These are phyloP conservation scores for Semnopithecus entellus DNA, from an alignment of 2,113 vertebrate genomes.

Conservation along the genomic window DNA sequence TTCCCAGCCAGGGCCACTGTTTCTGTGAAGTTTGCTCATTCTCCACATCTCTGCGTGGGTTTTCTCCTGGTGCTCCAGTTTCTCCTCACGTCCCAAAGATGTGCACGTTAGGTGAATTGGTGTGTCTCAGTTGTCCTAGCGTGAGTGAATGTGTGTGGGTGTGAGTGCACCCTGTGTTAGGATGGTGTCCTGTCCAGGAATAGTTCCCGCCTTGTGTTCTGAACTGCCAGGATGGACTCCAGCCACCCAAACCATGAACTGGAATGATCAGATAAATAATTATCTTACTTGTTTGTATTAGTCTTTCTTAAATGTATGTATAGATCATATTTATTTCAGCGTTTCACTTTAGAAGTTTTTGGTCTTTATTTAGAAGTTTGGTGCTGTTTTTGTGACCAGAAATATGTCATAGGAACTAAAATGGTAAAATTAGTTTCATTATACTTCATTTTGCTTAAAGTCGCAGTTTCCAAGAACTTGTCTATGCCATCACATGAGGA, in stretches of 20 bases:
- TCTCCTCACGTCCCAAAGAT: not conserved
- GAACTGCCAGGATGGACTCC: not conserved
- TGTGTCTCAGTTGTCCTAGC: not conserved
- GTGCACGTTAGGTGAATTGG: not conserved
- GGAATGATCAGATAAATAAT: not conserved
- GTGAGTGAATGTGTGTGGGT: not conserved
- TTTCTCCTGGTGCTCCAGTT: not conserved
- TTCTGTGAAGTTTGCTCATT: not conserved
- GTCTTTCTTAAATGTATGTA: not conserved
- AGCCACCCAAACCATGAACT: not conserved
- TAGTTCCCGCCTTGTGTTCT: not conserved
- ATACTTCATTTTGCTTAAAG: not conserved
- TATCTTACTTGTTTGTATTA: not conserved
- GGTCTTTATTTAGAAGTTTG: not conserved
- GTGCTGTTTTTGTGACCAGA: not conserved
- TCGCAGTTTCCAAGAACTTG: not conserved
- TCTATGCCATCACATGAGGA: not conserved
- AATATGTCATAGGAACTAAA: not conserved
- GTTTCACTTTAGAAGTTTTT: not conserved
- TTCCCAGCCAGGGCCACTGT: not conserved
- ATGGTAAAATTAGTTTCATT: not conserved
- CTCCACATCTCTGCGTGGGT: not conserved
- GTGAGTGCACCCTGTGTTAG: not conserved
- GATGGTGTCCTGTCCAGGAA: not conserved
- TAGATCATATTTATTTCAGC: not conserved